phyloP scores from a whole-genome alignment of 35 echinoderm and acorn worm genomes.

The Lytechinus variegatus region DNA sequence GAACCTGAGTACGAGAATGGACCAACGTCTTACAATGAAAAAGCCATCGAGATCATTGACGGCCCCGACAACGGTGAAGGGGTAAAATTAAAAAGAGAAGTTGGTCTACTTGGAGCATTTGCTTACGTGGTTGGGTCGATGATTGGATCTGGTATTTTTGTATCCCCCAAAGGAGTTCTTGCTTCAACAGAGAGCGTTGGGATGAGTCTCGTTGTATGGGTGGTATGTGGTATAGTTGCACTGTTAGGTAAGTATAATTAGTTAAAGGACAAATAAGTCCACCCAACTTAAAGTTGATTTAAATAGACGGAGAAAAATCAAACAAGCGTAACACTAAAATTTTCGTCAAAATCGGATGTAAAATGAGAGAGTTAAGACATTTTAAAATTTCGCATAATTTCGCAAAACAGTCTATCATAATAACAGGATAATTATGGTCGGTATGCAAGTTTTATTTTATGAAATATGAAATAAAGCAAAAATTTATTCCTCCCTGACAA shows the following conservation, averaged over 20 bases:
- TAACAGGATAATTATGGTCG: too few species aligned
- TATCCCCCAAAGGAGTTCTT: constrained; percentile 77
- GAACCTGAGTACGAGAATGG: background rate
- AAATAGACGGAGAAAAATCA: too few species aligned
- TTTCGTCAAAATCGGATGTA: too few species aligned
- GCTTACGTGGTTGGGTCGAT: constrained; percentile 64
- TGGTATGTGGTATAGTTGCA: constrained; percentile 69
- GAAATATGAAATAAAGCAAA: too few species aligned
- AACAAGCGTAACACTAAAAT: too few species aligned
- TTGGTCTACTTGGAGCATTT: constrained; percentile 47
- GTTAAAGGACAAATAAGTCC: too few species aligned
- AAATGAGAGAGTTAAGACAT: too few species aligned
- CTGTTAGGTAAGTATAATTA: constrained; percentile 54
- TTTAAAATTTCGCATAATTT: too few species aligned
- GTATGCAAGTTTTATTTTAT: too few species aligned
- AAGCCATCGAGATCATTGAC: background rate
- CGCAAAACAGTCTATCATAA: too few species aligned
- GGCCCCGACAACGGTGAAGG: background rate
- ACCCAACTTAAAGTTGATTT: too few species aligned
- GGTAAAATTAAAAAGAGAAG: constrained; percentile 7
- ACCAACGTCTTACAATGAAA: background rate
- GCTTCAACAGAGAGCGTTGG: constrained; percentile 64
- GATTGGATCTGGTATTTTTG: constrained; percentile 83
- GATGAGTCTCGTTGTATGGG: constrained; percentile 79
- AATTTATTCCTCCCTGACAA: too few species aligned